Evolutionary conservation across 2,888 invertebrate species (phyloP), one percentile per base, ranked within the genome.

Genomic region (Druceiella hillmani): DNA sequence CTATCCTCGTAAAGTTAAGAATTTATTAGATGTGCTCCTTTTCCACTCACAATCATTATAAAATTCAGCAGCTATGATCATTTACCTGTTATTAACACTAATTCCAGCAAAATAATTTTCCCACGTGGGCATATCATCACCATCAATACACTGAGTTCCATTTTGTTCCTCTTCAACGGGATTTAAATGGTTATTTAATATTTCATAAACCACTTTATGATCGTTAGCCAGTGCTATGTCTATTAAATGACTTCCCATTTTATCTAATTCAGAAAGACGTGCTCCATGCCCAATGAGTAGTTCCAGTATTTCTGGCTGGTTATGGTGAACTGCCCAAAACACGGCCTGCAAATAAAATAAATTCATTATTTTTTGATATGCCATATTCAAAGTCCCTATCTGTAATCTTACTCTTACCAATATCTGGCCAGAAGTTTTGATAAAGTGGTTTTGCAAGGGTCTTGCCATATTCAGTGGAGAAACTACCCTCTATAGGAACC

Each of bases 271-370:
- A 9, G 58, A 59, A 30, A 62, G 51, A 42, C 75, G 62, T 9
- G 75, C 76, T n/a, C 70, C 72, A 31, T 64, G 56, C 11, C 67
- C 56, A 34, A 81, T 58, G 1, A 83, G 62, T 45, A 74, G 53
- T 54, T 74, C 62, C 11, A 78, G 61, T 37, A 75, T 64, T 38
- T 75, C 69, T 10, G 62, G 54, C 48, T 73, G 66, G 50, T 79
- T 78, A 47, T 67, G 66, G 47, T 71, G 65, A 6, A 70, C 73
- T 32, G 81, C 79, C 74, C 78, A 79, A 56, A 78, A 79, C 33
- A 80, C 51, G 28, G 78, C 79, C 80, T 81, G 60, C 28, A 62
- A 64, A 50, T 16, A 3, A 17, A 16, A 31, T 16, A 26, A 20
- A n/a, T n/a, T n/a, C n/a, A n/a, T n/a, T n/a, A n/a, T n/a, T n/a